Conservation (phyloP, 1,140 invertebrate genomes). For the Hormaphis cornu region DNA sequence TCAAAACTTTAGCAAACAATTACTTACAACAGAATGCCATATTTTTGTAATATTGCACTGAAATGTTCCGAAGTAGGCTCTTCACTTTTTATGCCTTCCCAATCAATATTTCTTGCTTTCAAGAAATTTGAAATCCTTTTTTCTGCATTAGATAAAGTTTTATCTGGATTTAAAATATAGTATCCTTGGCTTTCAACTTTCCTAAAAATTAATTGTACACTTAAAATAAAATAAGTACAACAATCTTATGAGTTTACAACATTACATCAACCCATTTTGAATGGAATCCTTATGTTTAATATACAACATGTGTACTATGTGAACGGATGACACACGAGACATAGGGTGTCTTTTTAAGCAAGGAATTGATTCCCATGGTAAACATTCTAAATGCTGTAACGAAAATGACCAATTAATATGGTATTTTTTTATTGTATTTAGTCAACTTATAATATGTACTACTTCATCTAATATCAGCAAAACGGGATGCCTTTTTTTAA, state of each 20-base stretch:
- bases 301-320: conserved; percentile 56
- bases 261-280: conserved; percentile 46
- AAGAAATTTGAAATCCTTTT: conserved; percentile 54
- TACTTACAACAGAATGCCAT: conserved; percentile 60
- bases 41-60: conserved; percentile 48
- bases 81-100: conserved; percentile 53
- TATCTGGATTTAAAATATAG: conserved; percentile 58
- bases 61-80: conserved; percentile 51
- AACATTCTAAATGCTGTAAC: conserved; percentile 57
- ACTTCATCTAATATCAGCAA: conserved; percentile 59
- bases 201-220: conserved; percentile 5
- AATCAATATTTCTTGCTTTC: conserved; percentile 52
- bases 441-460: conserved; percentile 36
- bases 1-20: neutral
- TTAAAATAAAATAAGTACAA: neutral
- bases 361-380: conserved; percentile 65
- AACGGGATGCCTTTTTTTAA: conserved; percentile 49
- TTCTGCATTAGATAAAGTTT: conserved; percentile 59
- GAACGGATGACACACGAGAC: conserved; percentile 62
- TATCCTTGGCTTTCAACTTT: conserved; percentile 39
- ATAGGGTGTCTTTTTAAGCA: conserved; percentile 54
- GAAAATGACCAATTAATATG: neutral
- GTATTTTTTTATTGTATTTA: conserved; percentile 1
- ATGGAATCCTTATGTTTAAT: conserved; percentile 51
- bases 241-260: neutral